Percentiles rank a stretch among this genome's conserved stretches.
Evolutionary conservation across 2,888 invertebrate genomes (phyloP).

Genomic region (Pharmacophagus antenor): DNA sequence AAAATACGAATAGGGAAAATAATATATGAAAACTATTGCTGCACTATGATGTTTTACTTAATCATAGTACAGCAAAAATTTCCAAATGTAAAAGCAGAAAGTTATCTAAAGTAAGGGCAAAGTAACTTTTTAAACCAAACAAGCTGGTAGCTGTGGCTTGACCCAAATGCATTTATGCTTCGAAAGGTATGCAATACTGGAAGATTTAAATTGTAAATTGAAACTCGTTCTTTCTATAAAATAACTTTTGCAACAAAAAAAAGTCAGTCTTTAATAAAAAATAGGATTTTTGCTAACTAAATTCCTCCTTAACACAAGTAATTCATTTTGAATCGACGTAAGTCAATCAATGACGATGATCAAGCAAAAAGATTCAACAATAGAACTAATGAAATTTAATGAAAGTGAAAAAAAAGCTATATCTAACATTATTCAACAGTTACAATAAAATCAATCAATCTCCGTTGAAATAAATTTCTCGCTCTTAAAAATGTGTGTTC

Average conservation of each 20-base stretch:
- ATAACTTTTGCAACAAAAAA: background rate
- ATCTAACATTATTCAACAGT: too few relatives aligned
- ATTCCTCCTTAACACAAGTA: too few relatives aligned
- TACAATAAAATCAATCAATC: too few relatives aligned
- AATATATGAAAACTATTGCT: too few relatives aligned
- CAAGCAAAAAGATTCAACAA: background rate
- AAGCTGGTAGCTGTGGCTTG: conserved; percentile 9
- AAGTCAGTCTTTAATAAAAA: background rate
- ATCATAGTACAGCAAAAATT: background rate
- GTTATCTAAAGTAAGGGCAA: conserved; percentile 12
- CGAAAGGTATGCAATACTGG: conserved; percentile 11
- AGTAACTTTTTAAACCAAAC: conserved; percentile 16
- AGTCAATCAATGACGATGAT: background rate
- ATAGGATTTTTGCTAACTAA: too few relatives aligned
- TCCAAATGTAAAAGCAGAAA: background rate
- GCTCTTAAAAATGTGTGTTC: too few relatives aligned
- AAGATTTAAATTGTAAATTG: conserved; percentile 11
- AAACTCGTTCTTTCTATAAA: background rate
- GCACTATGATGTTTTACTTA: background rate
- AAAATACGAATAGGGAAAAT: too few relatives aligned
- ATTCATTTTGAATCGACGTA: background rate
- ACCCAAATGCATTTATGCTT: conserved; percentile 24
- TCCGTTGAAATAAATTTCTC: too few relatives aligned
- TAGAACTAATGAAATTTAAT: too few relatives aligned
- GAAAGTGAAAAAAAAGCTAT: too few relatives aligned